Base-by-base conservation (phyloP, 2,113 vertebrate genomes). In the Bos indicus region DNA sequence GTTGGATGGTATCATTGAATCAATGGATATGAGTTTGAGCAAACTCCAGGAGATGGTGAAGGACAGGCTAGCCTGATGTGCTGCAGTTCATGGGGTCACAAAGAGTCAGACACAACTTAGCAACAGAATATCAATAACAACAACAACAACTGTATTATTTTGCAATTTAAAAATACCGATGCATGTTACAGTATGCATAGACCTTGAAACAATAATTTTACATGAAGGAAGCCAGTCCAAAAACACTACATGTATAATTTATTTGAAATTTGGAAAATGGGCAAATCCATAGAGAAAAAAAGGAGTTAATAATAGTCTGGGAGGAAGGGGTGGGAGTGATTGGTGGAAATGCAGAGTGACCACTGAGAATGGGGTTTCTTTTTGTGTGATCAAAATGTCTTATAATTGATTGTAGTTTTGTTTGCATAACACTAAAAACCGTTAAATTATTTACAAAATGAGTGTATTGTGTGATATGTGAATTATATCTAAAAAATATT, bases 271-370 rank as follows among this genome's bases (percentile, higher is more conserved):
- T 54, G 9, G 14, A 23, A 2, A 85, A 57, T 21, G 57, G 28
- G 12, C 1, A 92, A 90, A 59, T 43, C 4, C 3, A 16, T 25
- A 40, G 40, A 88, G 16, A n/a, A 2, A 81, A 10, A 26, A 62
- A 46, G 14, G 10, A 51, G 25, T 0, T 16, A 13, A 26, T 11
- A n/a, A 26, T 74, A 74, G 21, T 25, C 36, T 40, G 11, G 19
- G 19, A 25, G 7, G 0, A 1, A 15, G 36, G 4, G 4, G 5
- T 8, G 15, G 7, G 56, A 40, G 2, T 13, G 21, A 7, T 1
- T 28, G 21, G 4, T 36, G 17, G 8, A 33, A 40, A 56, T 19
- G 36, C 3, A 9, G 4, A 33, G 4, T 48, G 25, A n/a, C 2
- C 43, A 5, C 12, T 40, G 12, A 84, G 16, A 54, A 56, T 2